Conservation (phyloP, 2,888 invertebrate genomes). For the Pammene aurita region DNA sequence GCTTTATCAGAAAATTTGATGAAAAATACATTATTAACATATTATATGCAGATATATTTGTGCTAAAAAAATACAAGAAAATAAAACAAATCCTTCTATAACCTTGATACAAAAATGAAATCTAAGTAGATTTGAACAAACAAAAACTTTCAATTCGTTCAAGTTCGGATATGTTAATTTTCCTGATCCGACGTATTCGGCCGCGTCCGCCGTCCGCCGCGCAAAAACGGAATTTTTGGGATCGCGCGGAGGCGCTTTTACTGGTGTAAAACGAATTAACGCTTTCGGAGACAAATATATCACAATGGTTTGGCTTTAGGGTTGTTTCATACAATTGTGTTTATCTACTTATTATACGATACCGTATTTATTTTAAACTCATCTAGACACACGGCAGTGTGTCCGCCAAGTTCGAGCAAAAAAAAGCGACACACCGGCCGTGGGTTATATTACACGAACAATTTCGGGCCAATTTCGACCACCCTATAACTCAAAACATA, state of each 20-base stretch:
- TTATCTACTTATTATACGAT: neutral
- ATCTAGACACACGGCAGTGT: no score
- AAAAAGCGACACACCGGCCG: no score
- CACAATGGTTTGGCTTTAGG: constrained; percentile 50
- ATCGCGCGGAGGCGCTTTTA: constrained; percentile 69
- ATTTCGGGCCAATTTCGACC: no score
- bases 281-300: constrained; percentile 56
- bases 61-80: no score
- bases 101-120: constrained; percentile 10
- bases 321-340: neutral
- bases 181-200: constrained; percentile 66
- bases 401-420: no score
- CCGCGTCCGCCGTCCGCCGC: constrained; percentile 58
- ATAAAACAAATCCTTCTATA: neutral
- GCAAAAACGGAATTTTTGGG: constrained; percentile 74
- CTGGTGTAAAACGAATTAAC: constrained; percentile 71
- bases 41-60: no score
- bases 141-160: constrained; percentile 29
- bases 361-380: no score
- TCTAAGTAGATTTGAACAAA: constrained; percentile 4
- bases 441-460: no score
- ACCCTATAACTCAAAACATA: no score
- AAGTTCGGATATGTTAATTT: constrained; percentile 74
- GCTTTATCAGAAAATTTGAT: no score
- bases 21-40: no score